Percentiles rank a stretch among this genome's conserved stretches.
These are phyloP conservation scores for Cosmopolites sordidus DNA, from an alignment of 2,888 invertebrate genomes.

Conservation along the genomic window DNA sequence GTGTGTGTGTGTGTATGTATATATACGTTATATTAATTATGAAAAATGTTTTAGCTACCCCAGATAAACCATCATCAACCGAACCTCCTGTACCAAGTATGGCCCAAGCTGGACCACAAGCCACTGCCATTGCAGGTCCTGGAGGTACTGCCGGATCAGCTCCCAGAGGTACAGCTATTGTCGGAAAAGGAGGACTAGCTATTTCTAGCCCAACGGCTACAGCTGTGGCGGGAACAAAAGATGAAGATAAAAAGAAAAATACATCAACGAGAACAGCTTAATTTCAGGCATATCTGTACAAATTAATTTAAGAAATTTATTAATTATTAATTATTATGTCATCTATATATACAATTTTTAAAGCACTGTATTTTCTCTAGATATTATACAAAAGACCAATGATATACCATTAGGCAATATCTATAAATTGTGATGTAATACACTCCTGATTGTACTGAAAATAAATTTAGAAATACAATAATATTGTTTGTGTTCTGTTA, in stretches of 20 bases:
- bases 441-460: no score
- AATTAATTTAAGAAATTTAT: no score
- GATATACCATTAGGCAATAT: no score
- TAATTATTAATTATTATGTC: no score
- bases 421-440: no score
- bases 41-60: neutral
- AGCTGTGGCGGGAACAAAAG: conserved; percentile 49
- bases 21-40: no score
- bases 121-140: conserved; percentile 51
- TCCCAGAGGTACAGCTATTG: conserved; percentile 51
- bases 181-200: conserved; percentile 50
- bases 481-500: no score
- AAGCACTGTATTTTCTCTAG: no score
- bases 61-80: neutral
- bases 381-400: no score
- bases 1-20: no score
- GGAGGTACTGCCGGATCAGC: conserved; percentile 52
- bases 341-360: no score
- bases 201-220: conserved; percentile 52
- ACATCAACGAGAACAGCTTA: conserved; percentile 27
- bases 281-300: neutral
- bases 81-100: conserved; percentile 42
- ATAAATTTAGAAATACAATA: no score
- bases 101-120: conserved; percentile 51
- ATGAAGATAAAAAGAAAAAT: conserved; percentile 27